Percentiles rank a stretch among this genome's conserved stretches.
phyloP scores from a whole-genome alignment of 2,113 vertebrate genomes.

The Canis aureus region DNA sequence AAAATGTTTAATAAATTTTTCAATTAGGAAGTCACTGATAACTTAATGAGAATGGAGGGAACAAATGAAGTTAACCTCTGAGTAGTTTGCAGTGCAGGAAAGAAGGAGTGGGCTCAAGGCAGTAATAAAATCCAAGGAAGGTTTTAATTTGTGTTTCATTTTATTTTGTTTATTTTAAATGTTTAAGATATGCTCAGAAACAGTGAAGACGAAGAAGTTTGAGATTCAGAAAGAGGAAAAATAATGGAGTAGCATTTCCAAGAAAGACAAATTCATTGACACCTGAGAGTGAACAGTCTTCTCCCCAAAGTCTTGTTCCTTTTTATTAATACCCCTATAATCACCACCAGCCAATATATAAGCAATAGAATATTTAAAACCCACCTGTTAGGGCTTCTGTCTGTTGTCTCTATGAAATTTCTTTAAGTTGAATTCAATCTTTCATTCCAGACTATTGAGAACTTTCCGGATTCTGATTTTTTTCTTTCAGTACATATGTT shows the following conservation, averaged over 20 bases:
- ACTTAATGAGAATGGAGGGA: neutral
- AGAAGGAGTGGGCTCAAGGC: neutral
- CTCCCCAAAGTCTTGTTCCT: neutral
- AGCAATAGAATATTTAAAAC: neutral
- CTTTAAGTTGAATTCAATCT: neutral
- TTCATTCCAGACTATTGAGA: neutral
- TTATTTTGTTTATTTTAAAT: constrained; percentile 3
- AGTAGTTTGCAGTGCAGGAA: neutral
- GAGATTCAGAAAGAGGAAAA: constrained; percentile 13
- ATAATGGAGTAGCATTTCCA: neutral
- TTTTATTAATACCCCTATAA: neutral
- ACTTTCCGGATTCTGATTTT: neutral
- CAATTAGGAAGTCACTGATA: neutral
- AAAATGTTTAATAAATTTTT: constrained; percentile 10
- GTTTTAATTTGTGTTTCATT: neutral
- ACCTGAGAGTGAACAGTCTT: neutral
- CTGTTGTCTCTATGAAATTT: constrained; percentile 4
- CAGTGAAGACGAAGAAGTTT: neutral
- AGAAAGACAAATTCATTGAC: neutral
- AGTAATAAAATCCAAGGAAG: neutral
- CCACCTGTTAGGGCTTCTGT: neutral
- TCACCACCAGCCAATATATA: neutral
- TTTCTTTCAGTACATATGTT: neutral
- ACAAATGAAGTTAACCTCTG: neutral
- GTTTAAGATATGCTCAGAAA: neutral